Evolutionary conservation across 2,888 invertebrate species (phyloP).

Genomic region (Agelastica alni): DNA sequence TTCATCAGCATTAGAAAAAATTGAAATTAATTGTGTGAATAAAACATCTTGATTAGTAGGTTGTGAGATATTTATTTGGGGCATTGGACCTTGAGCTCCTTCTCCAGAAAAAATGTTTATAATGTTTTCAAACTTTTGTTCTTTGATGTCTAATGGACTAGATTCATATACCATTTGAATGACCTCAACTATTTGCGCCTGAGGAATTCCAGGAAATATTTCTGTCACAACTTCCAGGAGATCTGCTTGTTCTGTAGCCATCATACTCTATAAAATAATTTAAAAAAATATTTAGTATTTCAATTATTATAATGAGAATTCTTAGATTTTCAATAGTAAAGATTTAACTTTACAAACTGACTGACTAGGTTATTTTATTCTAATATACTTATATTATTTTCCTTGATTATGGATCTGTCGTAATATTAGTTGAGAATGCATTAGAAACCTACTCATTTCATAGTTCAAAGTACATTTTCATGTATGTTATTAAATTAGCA

Average conservation of each 20-base stretch:
- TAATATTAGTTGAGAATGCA: no score
- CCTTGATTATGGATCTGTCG: no score
- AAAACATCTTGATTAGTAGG: constrained; percentile 6
- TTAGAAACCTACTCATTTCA: no score
- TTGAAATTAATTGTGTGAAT: constrained; percentile 26
- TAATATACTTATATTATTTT: no score
- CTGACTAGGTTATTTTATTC: no score
- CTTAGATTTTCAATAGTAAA: no score
- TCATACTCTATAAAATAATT: no score
- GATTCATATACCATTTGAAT: constrained; percentile 36
- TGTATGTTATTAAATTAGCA: no score
- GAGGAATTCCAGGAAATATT: constrained; percentile 39
- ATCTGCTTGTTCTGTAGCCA: neutral
- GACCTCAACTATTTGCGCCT: constrained; percentile 32
- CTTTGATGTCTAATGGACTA: constrained; percentile 28
- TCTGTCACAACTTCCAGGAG: constrained; percentile 26
- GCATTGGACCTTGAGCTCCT: constrained; percentile 28
- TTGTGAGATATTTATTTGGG: neutral
- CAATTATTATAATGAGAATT: no score
- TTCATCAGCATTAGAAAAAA: constrained; percentile 42
- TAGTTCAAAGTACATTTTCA: no score
- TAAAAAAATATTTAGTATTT: no score
- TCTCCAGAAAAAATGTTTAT: constrained; percentile 37
- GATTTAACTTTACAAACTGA: no score
- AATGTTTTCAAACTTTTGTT: constrained; percentile 41